phyloP scores from a whole-genome alignment of 2,113 vertebrate species.

The Nerophis ophidion region DNA sequence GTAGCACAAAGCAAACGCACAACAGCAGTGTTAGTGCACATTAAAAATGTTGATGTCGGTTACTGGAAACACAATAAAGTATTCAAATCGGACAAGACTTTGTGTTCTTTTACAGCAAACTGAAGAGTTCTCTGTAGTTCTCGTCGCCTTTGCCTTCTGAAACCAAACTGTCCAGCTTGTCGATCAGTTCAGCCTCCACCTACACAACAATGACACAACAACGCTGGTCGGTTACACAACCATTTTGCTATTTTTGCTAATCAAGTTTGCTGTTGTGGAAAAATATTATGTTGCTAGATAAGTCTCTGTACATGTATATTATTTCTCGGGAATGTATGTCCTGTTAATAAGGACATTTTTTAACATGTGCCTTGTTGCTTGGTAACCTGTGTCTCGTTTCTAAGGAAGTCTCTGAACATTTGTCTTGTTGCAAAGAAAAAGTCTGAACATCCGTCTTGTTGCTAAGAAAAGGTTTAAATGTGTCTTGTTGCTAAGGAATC shows the following conservation, averaged over 20 bases:
- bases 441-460: no score
- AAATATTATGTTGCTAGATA: no score
- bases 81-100: slow-evolving; percentile 1
- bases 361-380: no score
- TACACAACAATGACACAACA: slow-evolving; percentile 40
- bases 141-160: slow-evolving; percentile 98
- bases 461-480: not conserved
- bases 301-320: not conserved
- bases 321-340: not conserved
- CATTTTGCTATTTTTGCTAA: no score
- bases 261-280: not conserved
- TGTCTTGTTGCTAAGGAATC: slow-evolving; percentile 57
- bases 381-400: no score
- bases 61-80: not conserved
- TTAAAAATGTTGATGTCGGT: slow-evolving; percentile 23
- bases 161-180: slow-evolving; percentile 96
- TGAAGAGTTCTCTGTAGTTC: slow-evolving; percentile 96
- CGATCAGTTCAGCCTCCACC: slow-evolving; percentile 96
- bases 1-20: slow-evolving; percentile 74
- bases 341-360: no score
- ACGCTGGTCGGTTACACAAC: not conserved
- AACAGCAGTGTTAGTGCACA: slow-evolving; percentile 53
- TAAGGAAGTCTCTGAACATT: not conserved
- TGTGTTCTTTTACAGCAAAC: slow-evolving; percentile 84
- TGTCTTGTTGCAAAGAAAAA: no score